Percentiles rank a stretch among this genome's conserved stretches.
Conservation (phyloP, 2,888 invertebrate species). For the Cactoblastis cactorum region DNA sequence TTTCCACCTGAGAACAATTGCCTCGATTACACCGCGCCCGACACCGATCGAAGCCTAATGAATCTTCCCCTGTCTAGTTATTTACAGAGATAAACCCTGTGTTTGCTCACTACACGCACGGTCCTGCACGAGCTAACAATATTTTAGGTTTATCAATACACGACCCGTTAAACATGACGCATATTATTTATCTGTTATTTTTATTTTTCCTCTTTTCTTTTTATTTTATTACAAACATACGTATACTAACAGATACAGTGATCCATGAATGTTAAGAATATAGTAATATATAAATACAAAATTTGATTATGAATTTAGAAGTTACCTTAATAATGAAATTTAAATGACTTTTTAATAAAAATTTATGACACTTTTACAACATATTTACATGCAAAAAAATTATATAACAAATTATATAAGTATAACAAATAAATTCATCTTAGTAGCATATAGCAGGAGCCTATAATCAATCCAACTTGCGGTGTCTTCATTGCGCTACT, state of each 20-base stretch:
- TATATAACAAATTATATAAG: background rate
- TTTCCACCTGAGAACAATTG: conserved; percentile 74
- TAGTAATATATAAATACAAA: too few relatives aligned
- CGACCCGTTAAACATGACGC: background rate
- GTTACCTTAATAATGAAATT: too few relatives aligned
- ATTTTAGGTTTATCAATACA: conserved; percentile 64
- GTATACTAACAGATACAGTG: too few relatives aligned
- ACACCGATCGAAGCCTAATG: conserved; percentile 76
- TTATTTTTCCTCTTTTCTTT: too few relatives aligned
- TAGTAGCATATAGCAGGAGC: background rate
- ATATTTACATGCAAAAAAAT: too few relatives aligned
- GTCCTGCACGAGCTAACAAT: conserved; percentile 75
- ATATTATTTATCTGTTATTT: too few relatives aligned
- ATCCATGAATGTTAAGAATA: too few relatives aligned
- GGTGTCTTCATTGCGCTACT: conserved; percentile 8
- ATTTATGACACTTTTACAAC: too few relatives aligned
- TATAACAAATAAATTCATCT: background rate
- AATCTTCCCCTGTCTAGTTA: conserved; percentile 76
- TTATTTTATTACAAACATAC: too few relatives aligned
- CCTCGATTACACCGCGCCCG: conserved; percentile 70
- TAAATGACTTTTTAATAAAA: too few relatives aligned
- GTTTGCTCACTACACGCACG: conserved; percentile 74
- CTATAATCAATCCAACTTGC: conserved; percentile 9
- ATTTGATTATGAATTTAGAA: too few relatives aligned
- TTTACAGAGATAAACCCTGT: conserved; percentile 74